A percentile compares a stretch with the other conserved stretches of the same genome.
These are phyloP conservation scores for Liodrosophila aerea DNA, from an alignment of 2,888 invertebrate genomes.

Conservation along the genomic window DNA sequence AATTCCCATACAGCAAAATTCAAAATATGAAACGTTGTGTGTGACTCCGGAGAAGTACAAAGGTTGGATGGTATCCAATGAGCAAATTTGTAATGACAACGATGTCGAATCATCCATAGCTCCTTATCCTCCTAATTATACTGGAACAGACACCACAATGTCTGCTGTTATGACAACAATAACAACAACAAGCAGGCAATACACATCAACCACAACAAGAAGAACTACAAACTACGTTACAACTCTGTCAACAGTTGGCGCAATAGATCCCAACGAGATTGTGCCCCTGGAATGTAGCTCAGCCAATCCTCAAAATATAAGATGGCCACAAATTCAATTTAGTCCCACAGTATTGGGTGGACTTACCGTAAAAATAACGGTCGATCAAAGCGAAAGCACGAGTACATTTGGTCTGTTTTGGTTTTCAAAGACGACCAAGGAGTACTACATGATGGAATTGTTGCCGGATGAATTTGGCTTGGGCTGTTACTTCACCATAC, in stretches of 20 bases:
- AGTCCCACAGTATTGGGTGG: constrained; percentile 19
- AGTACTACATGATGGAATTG: constrained; percentile 55
- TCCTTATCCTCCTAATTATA: neutral
- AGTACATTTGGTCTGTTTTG: constrained; percentile 67
- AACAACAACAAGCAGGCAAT: neutral
- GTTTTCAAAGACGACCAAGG: constrained; percentile 72
- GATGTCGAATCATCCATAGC: neutral
- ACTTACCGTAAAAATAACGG: constrained; percentile 40
- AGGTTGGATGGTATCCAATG: constrained; percentile 47
- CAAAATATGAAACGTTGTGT: constrained; percentile 42
- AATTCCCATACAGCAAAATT: constrained; percentile 40
- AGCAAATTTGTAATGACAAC: constrained; percentile 26
- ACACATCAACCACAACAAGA: constrained; percentile 15
- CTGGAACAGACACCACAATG: neutral
- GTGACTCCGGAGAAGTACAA: constrained; percentile 35
- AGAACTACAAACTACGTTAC: neutral
- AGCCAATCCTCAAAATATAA: constrained; percentile 16
- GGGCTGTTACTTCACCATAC: constrained; percentile 68
- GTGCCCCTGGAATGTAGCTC: constrained; percentile 43
- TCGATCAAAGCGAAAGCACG: constrained; percentile 20
- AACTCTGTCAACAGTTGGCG: constrained; percentile 11
- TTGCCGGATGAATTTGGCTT: constrained; percentile 65
- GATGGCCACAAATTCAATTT: constrained; percentile 52
- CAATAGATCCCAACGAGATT: constrained; percentile 23
- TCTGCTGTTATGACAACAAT: neutral